phyloP scores from a whole-genome alignment of 2,888 invertebrate genomes.

The Antitype chi region DNA sequence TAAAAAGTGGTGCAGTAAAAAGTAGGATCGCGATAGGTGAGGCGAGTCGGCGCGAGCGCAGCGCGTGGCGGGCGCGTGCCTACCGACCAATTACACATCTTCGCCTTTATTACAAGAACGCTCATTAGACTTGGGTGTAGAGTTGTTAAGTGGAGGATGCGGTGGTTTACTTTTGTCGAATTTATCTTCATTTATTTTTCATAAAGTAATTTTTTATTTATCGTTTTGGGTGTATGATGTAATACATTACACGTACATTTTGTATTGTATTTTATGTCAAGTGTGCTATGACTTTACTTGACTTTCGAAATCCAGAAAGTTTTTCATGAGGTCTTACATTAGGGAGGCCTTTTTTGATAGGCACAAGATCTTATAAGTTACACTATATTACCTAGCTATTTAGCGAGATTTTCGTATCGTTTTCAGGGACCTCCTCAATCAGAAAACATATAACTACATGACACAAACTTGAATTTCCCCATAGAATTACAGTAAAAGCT shows the following conservation, averaged over 20 bases:
- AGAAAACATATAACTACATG: not conserved
- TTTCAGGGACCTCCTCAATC: not conserved
- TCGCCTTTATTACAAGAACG: slow-evolving; percentile 86
- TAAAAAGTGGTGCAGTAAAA: slow-evolving; percentile 57
- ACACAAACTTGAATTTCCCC: not conserved
- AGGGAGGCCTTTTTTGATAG: not conserved
- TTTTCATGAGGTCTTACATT: not conserved
- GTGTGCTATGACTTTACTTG: not conserved
- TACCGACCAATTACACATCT: slow-evolving; percentile 85
- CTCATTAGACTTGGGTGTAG: slow-evolving; percentile 80
- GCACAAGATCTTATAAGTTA: not conserved
- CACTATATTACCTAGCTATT: not conserved
- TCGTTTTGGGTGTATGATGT: not conserved
- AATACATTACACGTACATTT: not conserved
- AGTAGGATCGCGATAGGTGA: slow-evolving; percentile 68
- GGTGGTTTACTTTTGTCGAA: slow-evolving; percentile 26
- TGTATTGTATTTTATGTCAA: not conserved
- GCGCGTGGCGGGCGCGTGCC: slow-evolving; percentile 87
- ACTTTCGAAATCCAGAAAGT: not conserved
- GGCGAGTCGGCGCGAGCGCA: slow-evolving; percentile 71
- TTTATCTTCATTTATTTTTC: not conserved
- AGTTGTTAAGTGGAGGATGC: slow-evolving; percentile 53
- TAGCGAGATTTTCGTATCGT: not conserved
- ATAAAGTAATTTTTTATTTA: not conserved
- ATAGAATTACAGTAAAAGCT: not conserved